Percentiles rank a stretch among this genome's conserved stretches.
phyloP scores from a whole-genome alignment of 2,888 invertebrate species.

The Harmothoe impar region DNA sequence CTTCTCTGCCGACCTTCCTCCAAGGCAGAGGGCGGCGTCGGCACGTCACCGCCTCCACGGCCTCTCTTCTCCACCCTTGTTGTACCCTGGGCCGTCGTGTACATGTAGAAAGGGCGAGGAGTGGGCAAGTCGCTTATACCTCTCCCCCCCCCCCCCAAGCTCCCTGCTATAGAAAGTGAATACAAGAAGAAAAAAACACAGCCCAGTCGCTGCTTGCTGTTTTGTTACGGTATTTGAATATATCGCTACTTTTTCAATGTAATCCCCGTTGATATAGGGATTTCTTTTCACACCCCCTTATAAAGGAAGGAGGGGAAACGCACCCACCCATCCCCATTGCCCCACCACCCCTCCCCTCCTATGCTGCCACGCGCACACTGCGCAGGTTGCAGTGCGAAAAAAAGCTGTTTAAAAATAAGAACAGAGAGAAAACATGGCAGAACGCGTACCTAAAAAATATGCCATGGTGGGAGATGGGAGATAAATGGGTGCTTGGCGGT shows the following conservation, averaged over 20 bases:
- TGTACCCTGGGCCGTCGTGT: background rate
- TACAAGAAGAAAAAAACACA: background rate
- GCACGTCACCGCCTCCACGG: background rate
- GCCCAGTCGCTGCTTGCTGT: background rate
- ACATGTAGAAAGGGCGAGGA: background rate
- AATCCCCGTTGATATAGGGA: no score
- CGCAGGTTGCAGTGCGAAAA: background rate
- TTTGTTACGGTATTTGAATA: conserved; percentile 29
- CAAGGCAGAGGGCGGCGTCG: background rate
- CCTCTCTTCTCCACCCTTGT: background rate
- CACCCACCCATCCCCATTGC: no score
- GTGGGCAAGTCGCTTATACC: no score
- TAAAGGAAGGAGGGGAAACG: no score
- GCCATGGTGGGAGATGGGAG: conserved; percentile 25
- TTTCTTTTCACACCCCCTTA: no score
- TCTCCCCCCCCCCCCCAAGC: no score
- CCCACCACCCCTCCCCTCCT: no score
- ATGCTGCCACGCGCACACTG: no score
- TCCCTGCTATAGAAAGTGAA: background rate
- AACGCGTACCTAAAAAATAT: background rate
- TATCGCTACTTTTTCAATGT: conserved; percentile 8
- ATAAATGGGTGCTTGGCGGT: conserved; percentile 34
- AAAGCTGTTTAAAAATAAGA: background rate
- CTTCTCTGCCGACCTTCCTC: conserved; percentile 11
- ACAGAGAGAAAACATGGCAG: background rate